Evolutionary conservation across 2,888 invertebrate species (phyloP), one percentile per base, ranked within the genome.

Genomic region (Seira musarum): DNA sequence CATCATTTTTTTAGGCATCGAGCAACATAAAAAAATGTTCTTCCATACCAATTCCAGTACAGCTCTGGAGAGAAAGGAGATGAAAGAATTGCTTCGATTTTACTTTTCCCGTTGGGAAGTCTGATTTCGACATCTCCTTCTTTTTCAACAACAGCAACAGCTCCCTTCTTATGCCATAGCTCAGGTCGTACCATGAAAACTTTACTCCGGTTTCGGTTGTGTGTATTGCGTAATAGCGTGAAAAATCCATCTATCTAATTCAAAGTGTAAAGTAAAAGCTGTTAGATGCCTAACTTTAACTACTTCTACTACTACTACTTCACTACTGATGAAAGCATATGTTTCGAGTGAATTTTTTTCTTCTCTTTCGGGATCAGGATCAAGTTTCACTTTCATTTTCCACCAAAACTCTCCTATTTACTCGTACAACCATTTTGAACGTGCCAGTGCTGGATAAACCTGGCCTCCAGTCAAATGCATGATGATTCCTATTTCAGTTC

Each of bases 111-210:
- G 64, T 46, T 70, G 74, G 80, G 74, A 80, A 68, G 80, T 80
- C 74, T 74, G 74, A 80, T 80, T 74, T 80, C 80, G 80, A 80
- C 80, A 80, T 74, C 69, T 80, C 65, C 22, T 60, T 63, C 17
- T 60, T 57, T 57, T n/a, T n/a, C 17, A 57, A 8, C 15, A 57
- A n/a, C 40, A n/a, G n/a, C 46, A 40, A 17, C 49, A 40, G 13
- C 40, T 64, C 53, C 63, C 65, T 67, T 67, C 24, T 17, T 72
- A 22, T 57, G 57, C 60, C 35, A 35, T 60, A 35, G 10, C 57
- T 57, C 15, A 60, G 24, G 60, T 60, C 3, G 57, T 25, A 30
- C 6, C 67, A 22, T n/a, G 46, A 17, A 57, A 57, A 57, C 57
- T 57, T 57, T 57, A 8, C 57, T 57, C 57, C 17, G 57, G 57